phyloP scores from a whole-genome alignment of 2,888 invertebrate genomes.

The Trisateles emortualis region DNA sequence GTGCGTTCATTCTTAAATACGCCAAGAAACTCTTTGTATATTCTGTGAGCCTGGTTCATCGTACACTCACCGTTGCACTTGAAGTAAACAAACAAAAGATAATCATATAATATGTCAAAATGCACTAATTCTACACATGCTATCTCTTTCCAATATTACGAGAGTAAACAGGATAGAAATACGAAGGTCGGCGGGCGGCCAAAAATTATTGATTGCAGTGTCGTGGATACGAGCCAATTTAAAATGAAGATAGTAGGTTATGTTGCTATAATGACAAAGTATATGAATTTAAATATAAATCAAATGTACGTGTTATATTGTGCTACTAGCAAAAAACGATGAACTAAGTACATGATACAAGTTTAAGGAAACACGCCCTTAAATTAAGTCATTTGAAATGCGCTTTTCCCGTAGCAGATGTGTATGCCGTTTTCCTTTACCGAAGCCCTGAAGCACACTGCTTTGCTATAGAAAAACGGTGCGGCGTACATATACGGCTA shows the following conservation, averaged over 20 bases:
- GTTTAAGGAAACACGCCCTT: too few relatives aligned
- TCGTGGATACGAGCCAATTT: slow-evolving; percentile 31
- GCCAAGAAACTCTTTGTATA: background rate
- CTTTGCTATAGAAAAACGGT: too few relatives aligned
- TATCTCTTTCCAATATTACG: slow-evolving; percentile 5
- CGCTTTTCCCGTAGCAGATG: too few relatives aligned
- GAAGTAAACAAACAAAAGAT: slow-evolving; percentile 10
- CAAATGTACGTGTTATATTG: too few relatives aligned
- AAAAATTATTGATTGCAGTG: slow-evolving; percentile 21
- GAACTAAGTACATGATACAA: too few relatives aligned
- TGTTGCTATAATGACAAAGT: background rate
- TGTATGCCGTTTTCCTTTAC: too few relatives aligned
- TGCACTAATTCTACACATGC: background rate
- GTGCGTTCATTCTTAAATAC: slow-evolving; percentile 9
- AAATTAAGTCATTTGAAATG: too few relatives aligned
- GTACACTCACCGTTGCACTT: slow-evolving; percentile 10
- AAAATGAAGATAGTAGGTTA: slow-evolving; percentile 11
- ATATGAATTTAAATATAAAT: background rate
- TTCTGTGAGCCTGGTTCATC: slow-evolving; percentile 17
- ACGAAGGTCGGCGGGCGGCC: background rate
- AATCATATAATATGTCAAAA: background rate
- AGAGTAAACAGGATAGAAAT: slow-evolving; percentile 8
- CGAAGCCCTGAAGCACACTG: too few relatives aligned
- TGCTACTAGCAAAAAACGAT: too few relatives aligned
- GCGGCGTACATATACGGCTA: too few relatives aligned